phyloP scores from a whole-genome alignment of 2,797 vertebrate genomes.

The Sardinella longiceps region DNA sequence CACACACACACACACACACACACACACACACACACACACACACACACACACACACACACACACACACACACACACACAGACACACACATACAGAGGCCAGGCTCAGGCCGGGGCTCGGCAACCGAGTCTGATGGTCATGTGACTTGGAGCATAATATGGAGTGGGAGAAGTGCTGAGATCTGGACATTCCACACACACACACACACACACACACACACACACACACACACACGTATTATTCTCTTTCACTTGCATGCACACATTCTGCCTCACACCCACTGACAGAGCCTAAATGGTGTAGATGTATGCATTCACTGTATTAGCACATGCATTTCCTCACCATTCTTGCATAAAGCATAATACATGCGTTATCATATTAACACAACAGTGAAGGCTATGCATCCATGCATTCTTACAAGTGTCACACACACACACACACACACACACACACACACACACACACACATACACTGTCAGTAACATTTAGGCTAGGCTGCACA shows the following conservation, averaged over 20 bases:
- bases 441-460: not conserved
- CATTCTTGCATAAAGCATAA: not conserved
- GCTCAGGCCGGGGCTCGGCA: slow-evolving; percentile 30
- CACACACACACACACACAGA: not conserved
- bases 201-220: not conserved
- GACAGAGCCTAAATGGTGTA: too few species aligned
- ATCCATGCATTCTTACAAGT: not conserved
- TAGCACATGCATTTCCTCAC: too few species aligned
- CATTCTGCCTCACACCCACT: too few species aligned
- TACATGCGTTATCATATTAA: not conserved
- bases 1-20: not conserved
- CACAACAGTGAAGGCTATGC: not conserved
- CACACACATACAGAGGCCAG: not conserved
- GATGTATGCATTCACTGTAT: too few species aligned
- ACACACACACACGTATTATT: too few species aligned
- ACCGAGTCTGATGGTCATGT: slow-evolving; percentile 24
- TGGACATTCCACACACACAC: slow-evolving; percentile 42
- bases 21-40: not conserved
- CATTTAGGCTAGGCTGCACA: not conserved
- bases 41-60: not conserved
- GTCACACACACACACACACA: too few species aligned
- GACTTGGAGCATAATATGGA: slow-evolving; percentile 33
- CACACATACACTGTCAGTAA: not conserved
- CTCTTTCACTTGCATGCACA: too few species aligned
- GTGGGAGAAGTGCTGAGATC: slow-evolving; percentile 47